Evolutionary conservation across 2,888 invertebrate genomes (phyloP), one percentile per base, ranked within the genome.

Genomic region (Limnephilus auricula): DNA sequence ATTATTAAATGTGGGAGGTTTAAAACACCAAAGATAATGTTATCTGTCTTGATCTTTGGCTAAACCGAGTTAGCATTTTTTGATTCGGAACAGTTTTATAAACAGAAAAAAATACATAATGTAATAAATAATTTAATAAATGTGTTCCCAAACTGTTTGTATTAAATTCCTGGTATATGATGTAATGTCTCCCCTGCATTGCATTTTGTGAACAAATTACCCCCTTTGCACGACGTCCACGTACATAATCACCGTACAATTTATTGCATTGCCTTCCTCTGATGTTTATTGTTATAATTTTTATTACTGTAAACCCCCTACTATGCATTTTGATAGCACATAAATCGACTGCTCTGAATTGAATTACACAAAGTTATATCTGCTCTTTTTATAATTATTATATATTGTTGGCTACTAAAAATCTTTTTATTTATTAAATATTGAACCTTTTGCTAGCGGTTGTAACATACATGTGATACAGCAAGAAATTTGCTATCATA

Each of bases 291-390:
- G 25, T 50, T 65, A 65, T 65, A 25, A 25, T 65, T 25, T 25
- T 25, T 25, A 65, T 65, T 34, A 6, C 25, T 82, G 31, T 31
- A 82, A 82, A 18, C 34, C 82, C 34, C n/a, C 18, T 37, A 32
- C 34, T 6, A 31, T 82, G 80, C 32, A 85, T 85, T 85, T 40
- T 85, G 40, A n/a, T 6, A n/a, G 85, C 85, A 50, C 85, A 88
- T 65, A 25, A 65, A 34, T n/a, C 31, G 25, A 32, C 40, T 37
- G 34, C 82, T 32, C 82, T 32, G 82, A 65, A 65, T 65, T 65
- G 9, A 65, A 65, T 65, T 18, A 65, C 18, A 40, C n/a, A 40
- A 40, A 10, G 37, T 37, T 37, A 40, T 12, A 40, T 40, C 40
- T 40, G 40, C 12, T 40, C 40, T 40, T 40, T 10, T 9, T 37